These are phyloP conservation scores for Thyatira batis DNA, from an alignment of 2,888 invertebrate genomes.

Conservation along the genomic window DNA sequence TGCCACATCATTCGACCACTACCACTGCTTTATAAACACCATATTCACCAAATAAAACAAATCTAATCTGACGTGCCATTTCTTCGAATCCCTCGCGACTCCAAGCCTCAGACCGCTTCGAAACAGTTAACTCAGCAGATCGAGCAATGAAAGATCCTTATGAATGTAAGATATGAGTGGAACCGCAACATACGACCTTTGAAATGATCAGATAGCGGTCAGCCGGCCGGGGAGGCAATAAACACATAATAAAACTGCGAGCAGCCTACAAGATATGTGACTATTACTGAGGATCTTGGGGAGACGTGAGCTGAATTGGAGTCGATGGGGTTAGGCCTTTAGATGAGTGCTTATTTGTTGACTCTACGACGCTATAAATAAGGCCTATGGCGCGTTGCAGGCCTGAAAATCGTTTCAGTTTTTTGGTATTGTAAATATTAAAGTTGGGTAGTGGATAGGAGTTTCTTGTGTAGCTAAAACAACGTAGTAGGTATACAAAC, in stretches of 20 bases:
- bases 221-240: conserved; percentile 47
- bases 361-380: conserved; percentile 20
- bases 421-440: too few relatives aligned
- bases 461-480: too few relatives aligned
- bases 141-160: background rate
- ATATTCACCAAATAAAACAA: too few relatives aligned
- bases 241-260: conserved; percentile 57
- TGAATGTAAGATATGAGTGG: conserved; percentile 16
- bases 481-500: too few relatives aligned
- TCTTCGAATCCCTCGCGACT: background rate
- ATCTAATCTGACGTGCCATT: background rate
- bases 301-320: conserved; percentile 30
- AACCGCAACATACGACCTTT: conserved; percentile 15
- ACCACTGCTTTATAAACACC: too few relatives aligned
- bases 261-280: conserved; percentile 29
- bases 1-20: too few relatives aligned
- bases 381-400: conserved; percentile 2
- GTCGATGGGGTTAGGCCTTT: background rate
- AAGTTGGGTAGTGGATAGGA: too few relatives aligned
- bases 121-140: background rate
- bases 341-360: conserved; percentile 11
- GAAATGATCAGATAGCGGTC: conserved; percentile 51
- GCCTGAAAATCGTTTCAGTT: too few relatives aligned
- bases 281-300: conserved; percentile 20
- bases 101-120: background rate